Percentiles rank a stretch among this genome's conserved stretches.
Evolutionary conservation across 2,797 vertebrate genomes (phyloP).

Genomic region (Syncerus caffer): DNA sequence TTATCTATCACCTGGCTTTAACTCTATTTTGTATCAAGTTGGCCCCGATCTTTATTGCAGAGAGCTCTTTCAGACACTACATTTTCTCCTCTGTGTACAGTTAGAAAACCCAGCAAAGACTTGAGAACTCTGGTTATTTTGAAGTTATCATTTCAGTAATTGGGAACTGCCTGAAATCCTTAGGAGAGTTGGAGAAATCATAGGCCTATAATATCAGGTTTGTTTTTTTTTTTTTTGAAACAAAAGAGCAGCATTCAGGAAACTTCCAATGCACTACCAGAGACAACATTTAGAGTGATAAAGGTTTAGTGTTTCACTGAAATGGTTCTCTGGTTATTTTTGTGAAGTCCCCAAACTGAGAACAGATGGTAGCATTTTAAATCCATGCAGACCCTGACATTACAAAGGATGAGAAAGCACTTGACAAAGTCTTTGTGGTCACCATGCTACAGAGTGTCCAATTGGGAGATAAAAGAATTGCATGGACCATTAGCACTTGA

Average conservation of each 20-base stretch:
- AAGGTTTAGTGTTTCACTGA: not conserved
- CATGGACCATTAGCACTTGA: conserved; percentile 21
- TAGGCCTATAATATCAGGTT: not conserved
- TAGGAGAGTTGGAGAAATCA: not conserved
- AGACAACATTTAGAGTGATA: not conserved
- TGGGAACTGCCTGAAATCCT: conserved; percentile 24
- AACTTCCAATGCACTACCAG: not conserved
- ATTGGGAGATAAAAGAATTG: conserved; percentile 30
- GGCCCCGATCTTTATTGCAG: not conserved
- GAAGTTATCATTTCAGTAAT: conserved; percentile 9
- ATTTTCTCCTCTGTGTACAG: not conserved
- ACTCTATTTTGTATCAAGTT: not conserved
- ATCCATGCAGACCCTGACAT: not conserved
- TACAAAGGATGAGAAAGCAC: conserved; percentile 45
- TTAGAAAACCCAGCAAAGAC: not conserved
- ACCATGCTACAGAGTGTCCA: not conserved
- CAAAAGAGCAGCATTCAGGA: not conserved
- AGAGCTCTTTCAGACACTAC: not conserved
- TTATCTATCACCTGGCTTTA: not conserved
- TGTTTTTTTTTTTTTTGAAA: not conserved
- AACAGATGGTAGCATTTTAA: conserved; percentile 45
- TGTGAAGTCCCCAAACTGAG: conserved; percentile 4
- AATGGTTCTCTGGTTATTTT: not conserved
- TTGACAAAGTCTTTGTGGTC: conserved; percentile 52
- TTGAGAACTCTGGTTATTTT: conserved; percentile 11